Conservation (phyloP, 2,797 vertebrate genomes). For the Pseudochromis fuscus region DNA sequence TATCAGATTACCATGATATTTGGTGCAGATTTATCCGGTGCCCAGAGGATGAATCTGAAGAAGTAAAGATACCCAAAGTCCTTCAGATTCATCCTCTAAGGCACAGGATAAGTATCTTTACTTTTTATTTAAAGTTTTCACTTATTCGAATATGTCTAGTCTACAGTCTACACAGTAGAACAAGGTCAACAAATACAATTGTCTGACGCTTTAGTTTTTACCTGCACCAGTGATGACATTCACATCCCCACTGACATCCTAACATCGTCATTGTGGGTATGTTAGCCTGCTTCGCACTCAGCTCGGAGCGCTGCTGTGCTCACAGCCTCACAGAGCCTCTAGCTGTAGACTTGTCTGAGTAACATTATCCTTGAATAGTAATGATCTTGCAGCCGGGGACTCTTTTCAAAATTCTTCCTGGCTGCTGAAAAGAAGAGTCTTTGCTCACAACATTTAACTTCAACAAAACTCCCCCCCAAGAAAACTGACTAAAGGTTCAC, state of each 20-base stretch:
- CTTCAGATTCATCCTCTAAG: no score
- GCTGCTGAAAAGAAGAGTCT: neutral
- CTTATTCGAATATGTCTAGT: neutral
- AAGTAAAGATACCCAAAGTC: no score
- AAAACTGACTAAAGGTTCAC: conserved; percentile 7
- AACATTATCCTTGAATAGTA: neutral
- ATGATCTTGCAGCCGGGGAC: neutral
- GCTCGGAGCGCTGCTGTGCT: no score
- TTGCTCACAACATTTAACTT: neutral
- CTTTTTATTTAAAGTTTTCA: neutral
- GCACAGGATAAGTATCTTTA: no score
- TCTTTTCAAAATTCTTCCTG: neutral
- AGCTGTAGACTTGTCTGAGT: neutral
- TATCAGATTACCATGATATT: neutral
- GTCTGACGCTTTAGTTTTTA: no score
- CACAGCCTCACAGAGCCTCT: neutral
- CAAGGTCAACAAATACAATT: neutral
- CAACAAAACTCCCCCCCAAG: neutral
- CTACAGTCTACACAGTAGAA: neutral
- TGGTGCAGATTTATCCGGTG: neutral
- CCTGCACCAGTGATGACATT: neutral
- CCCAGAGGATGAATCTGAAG: neutral
- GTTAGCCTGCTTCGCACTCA: neutral
- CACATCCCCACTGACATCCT: no score
- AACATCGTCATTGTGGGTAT: no score